These are phyloP conservation scores for Crotalus horridus DNA, from an alignment of 2,113 vertebrate genomes.

Conservation along the genomic window DNA sequence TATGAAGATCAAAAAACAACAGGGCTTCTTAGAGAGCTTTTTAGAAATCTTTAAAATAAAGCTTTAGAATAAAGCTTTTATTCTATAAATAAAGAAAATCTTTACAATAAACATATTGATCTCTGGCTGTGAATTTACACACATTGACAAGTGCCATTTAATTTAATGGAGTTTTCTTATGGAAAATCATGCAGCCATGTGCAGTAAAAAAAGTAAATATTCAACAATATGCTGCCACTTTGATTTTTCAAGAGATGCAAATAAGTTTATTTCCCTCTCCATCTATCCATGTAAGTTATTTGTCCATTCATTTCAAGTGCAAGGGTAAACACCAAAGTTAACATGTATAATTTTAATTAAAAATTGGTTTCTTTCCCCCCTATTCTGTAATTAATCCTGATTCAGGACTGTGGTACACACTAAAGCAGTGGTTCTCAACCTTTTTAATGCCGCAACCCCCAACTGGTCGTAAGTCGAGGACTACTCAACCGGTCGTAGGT, in stretches of 20 bases:
- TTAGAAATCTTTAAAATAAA: background rate
- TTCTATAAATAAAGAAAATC: too few relatives aligned
- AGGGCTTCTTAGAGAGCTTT: background rate
- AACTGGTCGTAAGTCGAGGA: too few relatives aligned
- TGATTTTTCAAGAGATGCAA: background rate
- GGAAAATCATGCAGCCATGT: background rate
- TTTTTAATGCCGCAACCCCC: too few relatives aligned
- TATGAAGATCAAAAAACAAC: background rate
- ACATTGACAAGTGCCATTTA: background rate
- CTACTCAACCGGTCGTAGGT: too few relatives aligned
- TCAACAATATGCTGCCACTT: background rate
- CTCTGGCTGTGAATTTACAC: background rate
- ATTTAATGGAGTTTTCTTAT: background rate
- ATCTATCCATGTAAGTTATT: too few relatives aligned
- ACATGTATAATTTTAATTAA: background rate
- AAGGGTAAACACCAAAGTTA: background rate
- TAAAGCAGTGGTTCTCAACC: background rate
- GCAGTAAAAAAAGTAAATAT: background rate
- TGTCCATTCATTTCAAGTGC: background rate
- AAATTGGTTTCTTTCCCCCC: background rate
- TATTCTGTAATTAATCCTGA: background rate
- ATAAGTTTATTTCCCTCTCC: background rate
- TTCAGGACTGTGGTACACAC: accelerated
- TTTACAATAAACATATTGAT: background rate
- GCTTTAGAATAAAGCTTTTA: too few relatives aligned